Conservation (phyloP, 2,113 vertebrate genomes). For the Muntiacus reevesi region DNA sequence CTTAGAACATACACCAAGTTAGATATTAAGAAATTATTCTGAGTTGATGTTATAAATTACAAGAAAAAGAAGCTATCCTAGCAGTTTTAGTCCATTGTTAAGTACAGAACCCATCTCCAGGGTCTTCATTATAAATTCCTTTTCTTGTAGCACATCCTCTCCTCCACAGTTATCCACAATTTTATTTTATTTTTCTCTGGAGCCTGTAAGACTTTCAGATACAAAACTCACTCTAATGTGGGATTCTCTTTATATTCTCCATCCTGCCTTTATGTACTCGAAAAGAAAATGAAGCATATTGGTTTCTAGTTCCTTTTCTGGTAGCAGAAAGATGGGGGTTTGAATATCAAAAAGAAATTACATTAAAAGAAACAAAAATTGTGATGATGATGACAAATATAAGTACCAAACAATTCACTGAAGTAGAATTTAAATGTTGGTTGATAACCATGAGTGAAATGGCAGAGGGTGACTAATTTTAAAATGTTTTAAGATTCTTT, state of each 20-base stretch:
- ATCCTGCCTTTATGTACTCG: not conserved
- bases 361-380: not conserved
- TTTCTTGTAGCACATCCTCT: not conserved
- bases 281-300: not conserved
- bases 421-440: not conserved
- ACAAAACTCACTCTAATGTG: not conserved
- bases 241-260: not conserved
- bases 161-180: not conserved
- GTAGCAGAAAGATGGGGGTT: not conserved
- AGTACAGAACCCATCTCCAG: not conserved
- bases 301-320: not conserved
- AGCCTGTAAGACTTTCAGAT: not conserved
- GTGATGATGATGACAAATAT: not conserved
- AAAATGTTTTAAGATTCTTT: not conserved
- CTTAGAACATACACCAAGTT: not conserved
- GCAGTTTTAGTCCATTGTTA: not conserved
- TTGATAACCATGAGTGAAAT: not conserved
- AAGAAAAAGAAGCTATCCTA: not conserved
- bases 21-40: not conserved
- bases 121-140: not conserved
- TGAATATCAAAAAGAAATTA: not conserved
- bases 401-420: not conserved
- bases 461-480: not conserved
- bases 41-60: not conserved
- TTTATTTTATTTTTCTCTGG: not conserved